Percentiles rank a stretch among this genome's conserved stretches.
phyloP scores from a whole-genome alignment of 2,888 invertebrate species.

The Melinaea marsaeus region DNA sequence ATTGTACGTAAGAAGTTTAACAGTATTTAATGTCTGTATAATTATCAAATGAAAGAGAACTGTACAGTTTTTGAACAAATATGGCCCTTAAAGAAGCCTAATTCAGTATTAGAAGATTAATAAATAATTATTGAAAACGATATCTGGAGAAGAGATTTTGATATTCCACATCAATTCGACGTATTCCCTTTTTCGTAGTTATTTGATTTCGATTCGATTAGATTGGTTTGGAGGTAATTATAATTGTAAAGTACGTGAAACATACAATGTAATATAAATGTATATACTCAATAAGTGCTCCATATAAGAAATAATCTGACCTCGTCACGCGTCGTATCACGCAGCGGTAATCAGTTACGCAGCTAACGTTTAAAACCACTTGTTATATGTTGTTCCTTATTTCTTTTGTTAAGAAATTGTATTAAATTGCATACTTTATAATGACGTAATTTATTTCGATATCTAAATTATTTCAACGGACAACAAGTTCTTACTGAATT shows the following conservation, averaged over 20 bases:
- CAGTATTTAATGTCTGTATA: slow-evolving; percentile 23
- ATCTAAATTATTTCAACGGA: background rate
- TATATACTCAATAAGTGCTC: slow-evolving; percentile 4
- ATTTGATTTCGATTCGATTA: too few relatives aligned
- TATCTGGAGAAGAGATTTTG: too few relatives aligned
- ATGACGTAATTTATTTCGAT: slow-evolving; percentile 1
- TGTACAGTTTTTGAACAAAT: background rate
- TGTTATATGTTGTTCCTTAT: slow-evolving; percentile 9
- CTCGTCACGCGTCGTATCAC: slow-evolving; percentile 14
- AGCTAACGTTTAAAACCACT: slow-evolving; percentile 10
- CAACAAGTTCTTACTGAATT: background rate
- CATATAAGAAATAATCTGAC: slow-evolving; percentile 11
- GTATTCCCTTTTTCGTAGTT: too few relatives aligned
- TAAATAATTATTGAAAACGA: too few relatives aligned
- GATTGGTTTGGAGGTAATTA: too few relatives aligned
- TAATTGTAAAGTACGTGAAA: too few relatives aligned
- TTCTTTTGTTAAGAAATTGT: slow-evolving; percentile 14
- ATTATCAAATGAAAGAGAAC: slow-evolving; percentile 24
- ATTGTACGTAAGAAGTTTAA: slow-evolving; percentile 23
- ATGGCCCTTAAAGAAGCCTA: background rate
- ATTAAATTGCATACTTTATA: background rate
- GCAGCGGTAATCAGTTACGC: slow-evolving; percentile 11
- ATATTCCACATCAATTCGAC: too few relatives aligned
- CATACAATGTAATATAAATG: background rate
- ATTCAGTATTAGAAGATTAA: too few relatives aligned